A percentile compares a stretch with the other conserved stretches of the same genome.
phyloP scores from a whole-genome alignment of 2,888 invertebrate species.

The Coelinius sp. region DNA sequence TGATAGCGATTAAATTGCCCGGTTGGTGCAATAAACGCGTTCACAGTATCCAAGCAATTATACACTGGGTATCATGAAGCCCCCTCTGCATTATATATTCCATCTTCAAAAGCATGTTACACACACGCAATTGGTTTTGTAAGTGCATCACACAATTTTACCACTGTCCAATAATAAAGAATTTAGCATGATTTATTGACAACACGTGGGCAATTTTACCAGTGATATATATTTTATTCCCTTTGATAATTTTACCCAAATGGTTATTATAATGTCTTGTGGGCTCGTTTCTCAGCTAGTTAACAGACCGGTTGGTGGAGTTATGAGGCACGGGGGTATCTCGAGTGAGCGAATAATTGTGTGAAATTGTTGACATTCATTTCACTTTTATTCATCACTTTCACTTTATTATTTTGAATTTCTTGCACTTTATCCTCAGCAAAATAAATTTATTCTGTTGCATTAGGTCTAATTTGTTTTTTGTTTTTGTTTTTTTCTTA shows the following conservation, averaged over 20 bases:
- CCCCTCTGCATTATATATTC: conserved; percentile 13
- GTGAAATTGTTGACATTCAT: conserved; percentile 20
- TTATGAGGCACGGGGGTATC: background rate
- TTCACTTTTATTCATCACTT: conserved; percentile 27
- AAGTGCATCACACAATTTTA: conserved; percentile 9
- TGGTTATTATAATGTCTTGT: conserved; percentile 19
- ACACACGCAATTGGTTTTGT: background rate
- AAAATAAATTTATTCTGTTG: background rate
- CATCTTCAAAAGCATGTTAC: conserved; percentile 11
- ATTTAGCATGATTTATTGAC: background rate
- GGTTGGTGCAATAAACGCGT: conserved; percentile 33
- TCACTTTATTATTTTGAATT: conserved; percentile 1
- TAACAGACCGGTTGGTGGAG: conserved; percentile 28
- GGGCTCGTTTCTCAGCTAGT: conserved; percentile 21
- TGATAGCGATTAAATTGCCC: conserved; percentile 40
- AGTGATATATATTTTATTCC: conserved; percentile 24
- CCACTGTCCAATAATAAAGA: background rate
- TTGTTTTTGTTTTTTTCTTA: background rate
- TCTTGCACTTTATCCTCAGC: background rate
- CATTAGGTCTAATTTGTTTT: background rate
- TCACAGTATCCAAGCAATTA: conserved; percentile 28
- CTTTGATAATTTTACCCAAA: conserved; percentile 16
- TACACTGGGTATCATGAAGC: conserved; percentile 26
- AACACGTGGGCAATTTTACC: background rate
- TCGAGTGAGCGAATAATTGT: conserved; percentile 7